Base-by-base conservation (phyloP, 2,888 invertebrate genomes). In the Caenorhabditis sp. region DNA sequence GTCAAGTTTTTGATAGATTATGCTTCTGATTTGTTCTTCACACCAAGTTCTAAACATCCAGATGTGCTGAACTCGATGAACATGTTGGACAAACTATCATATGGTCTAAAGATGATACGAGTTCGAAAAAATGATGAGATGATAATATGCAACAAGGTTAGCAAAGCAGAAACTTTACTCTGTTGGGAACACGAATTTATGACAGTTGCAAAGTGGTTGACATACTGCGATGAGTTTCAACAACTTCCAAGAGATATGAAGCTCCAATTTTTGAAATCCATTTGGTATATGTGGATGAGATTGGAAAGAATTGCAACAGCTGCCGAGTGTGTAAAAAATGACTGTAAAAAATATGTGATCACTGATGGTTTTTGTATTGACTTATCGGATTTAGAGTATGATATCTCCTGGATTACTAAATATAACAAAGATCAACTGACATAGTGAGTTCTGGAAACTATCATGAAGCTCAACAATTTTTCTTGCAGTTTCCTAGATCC, bases 261-360 rank as follows among this genome's bases (percentile, higher is more conserved):
- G 26, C 25, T 69, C 10, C 27, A 27, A 10, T 63, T 63, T 23
- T 8, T 69, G 14, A 63, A 69, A 52, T 64, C 63, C 23, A 63
- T 69, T 59, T 69, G 69, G 69, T 56, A 64, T 43, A 26, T 64
- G 2, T 69, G 69, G 69, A 53, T 63, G 23, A 17, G 69, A 53
- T 25, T 69, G 17, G 70, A 65, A 25, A 21, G 62, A 10, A 43
- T 70, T 1, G 25, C 70, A 25, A 65, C 56, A 57, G 64, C 64
- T 20, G 70, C 70, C 3, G 43, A 43, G 31, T 4, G 31, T 43
- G 3, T 43, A 3, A 5, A 14, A 43, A 43, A 43, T 3, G 14
- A 43, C 12, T 43, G 17, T 23, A 26, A 10, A 7, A 10, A 10
- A 26, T 56, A 26, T 26, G n/a, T 21, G 23, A 21, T 53, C 1